Base-by-base conservation (phyloP, 2,113 vertebrate species). In the Brachyhypopomus occidentalis region DNA sequence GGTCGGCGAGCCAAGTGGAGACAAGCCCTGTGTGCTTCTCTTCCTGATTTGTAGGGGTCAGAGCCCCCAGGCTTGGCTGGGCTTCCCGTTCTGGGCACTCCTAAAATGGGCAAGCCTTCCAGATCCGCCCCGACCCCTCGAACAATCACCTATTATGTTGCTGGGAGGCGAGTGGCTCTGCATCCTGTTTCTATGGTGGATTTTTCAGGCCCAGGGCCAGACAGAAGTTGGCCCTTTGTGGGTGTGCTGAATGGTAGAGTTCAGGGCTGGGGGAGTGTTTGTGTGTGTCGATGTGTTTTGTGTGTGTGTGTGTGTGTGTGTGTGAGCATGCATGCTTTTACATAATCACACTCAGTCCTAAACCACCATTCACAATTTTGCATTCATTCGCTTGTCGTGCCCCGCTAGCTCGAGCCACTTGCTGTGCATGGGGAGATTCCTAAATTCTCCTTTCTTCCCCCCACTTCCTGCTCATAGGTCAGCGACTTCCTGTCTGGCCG, bases 401-500 rank as follows among this genome's bases (percentile, higher is more conserved):
- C 69, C 77, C 11, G 59, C 69, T 66, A 17, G 34, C 19, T 59
- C 2, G 66, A 72, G 78, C 72, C 48, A 52, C 45, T 52, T 2
- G 45, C 66, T 59, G 19, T 71, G 58, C 34, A 55, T 73, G 34
- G 72, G 69, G 72, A 75, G 69, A 83, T 83, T 74, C 75, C 80
- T 83, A 73, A 79, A 77, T 59, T 72, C 79, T 73, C 69, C 76
- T 55, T 62, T 60, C 60, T 80, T 62, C 38, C 67, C 14, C 81
- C 60, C 38, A 34, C 7, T 78, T 84, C 67, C 88, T 78, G 89
- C 25, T 84, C 72, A 2, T 90, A 99, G 98, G 98, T 99, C 93
- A 99, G 96, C 59, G 98, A 99, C 90, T 99, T 99, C 93, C 89
- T 99, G 90, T 99, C 97, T 0, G 98, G 98, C 64, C 95, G 97